Evolutionary conservation across 1,140 invertebrate genomes (phyloP), one percentile per base, ranked within the genome.

Genomic region (Hylaeus anthracinus): DNA sequence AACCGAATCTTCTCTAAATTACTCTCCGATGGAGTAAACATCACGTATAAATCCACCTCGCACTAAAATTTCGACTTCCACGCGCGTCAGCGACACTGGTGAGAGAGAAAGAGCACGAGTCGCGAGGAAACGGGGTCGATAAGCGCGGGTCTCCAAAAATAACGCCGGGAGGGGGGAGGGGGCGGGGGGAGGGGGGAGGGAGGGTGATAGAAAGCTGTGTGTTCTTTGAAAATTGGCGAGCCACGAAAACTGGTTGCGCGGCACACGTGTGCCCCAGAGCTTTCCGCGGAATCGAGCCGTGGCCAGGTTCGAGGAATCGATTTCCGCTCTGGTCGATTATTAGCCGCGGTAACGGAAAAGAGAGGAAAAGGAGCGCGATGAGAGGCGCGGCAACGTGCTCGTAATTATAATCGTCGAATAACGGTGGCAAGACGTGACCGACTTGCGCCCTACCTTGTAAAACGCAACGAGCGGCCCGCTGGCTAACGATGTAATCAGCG

Each of bases 351-450:
- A 55, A n/a, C 55, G n/a, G 72, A 48, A 48, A 77, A 71, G 45
- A 53, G 12, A 45, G 55, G n/a, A 8, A 8, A 51, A 55, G 64
- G 63, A 61, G 72, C 45, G 60, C 39, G 48, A 9, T 9, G 48
- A 26, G 9, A 64, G 53, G 43, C 12, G 41, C 12, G 56, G 26
- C 37, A 53, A 58, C 56, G 72, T n/a, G 80, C 56, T 72, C 60
- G 77, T 82, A 82, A 86, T 86, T 78, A 77, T 82, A 73, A 85
- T 77, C 83, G 78, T 72, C 67, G 79, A 76, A 65, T 80, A 80
- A 80, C 72, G 79, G 72, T 61, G 79, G 63, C 55, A 26, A 61
- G 12, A 75, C 64, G 37, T 73, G 70, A 61, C 72, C 64, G 72
- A 80, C 63, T 69, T 55, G 78, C 41, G 55, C n/a, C 15, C 14